Evolutionary conservation across 2,797 vertebrate species (phyloP).

Genomic region (Percopsis omiscomaycus): DNA sequence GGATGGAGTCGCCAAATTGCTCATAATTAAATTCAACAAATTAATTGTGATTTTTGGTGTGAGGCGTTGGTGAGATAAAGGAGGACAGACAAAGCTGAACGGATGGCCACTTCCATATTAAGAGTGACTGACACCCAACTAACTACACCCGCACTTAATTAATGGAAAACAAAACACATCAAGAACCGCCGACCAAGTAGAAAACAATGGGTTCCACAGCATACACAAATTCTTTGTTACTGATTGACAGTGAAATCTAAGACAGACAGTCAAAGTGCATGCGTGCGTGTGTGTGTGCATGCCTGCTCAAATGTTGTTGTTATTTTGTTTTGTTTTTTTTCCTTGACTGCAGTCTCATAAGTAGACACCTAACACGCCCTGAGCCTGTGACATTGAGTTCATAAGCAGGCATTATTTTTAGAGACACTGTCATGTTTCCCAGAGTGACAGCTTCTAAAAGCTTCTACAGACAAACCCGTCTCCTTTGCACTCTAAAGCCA

Average conservation of each 20-base stretch:
- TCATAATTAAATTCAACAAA: constrained; percentile 70
- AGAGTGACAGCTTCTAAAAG: constrained; percentile 72
- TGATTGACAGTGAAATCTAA: constrained; percentile 66
- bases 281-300: constrained; percentile 1
- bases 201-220: constrained; percentile 63
- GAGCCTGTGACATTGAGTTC: constrained; percentile 68
- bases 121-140: constrained; percentile 68
- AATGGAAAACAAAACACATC: constrained; percentile 72
- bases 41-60: constrained; percentile 72
- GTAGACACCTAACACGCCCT: constrained; percentile 72
- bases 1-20: constrained; percentile 60
- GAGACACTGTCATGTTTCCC: constrained; percentile 71
- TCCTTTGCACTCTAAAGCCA: constrained; percentile 65
- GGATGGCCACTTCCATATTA: constrained; percentile 68
- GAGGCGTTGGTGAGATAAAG: constrained; percentile 57
- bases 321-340: constrained; percentile 55
- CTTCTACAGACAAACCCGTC: constrained; percentile 62
- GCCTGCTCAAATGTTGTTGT: constrained; percentile 52
- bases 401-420: constrained; percentile 76
- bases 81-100: constrained; percentile 64
- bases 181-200: constrained; percentile 69
- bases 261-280: constrained; percentile 47
- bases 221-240: constrained; percentile 60
- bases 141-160: constrained; percentile 65
- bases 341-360: constrained; percentile 60